Evolutionary conservation across 2,113 vertebrate genomes (phyloP).

Genomic region (Onychorhynchus coronatus): DNA sequence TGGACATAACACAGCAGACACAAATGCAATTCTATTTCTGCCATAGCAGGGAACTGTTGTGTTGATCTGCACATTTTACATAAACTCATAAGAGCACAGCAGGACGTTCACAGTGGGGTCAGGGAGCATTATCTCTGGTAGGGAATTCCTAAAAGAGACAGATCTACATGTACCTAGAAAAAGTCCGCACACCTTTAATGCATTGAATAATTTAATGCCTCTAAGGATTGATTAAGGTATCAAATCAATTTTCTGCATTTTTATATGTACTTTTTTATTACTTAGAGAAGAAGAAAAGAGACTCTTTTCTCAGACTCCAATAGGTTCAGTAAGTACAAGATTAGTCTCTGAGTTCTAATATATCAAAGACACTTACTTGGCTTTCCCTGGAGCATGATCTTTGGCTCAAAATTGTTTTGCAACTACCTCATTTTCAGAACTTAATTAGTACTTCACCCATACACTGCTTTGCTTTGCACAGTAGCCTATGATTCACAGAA

Average conservation of each 20-base stretch:
- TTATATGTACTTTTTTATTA: not conserved
- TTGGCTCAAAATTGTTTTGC: not conserved
- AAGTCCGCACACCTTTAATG: not conserved
- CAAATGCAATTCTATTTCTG: not conserved
- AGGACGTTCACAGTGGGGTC: not conserved
- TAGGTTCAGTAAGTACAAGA: not conserved
- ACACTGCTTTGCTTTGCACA: not conserved
- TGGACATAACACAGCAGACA: not conserved
- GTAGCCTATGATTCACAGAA: not conserved
- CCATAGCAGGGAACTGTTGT: not conserved
- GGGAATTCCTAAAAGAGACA: not conserved
- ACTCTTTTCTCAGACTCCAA: not conserved
- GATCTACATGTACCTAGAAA: not conserved
- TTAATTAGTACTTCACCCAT: not conserved
- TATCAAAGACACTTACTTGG: not conserved
- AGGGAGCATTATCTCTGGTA: not conserved
- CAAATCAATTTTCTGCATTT: not conserved
- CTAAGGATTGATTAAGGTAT: not conserved
- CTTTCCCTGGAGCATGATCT: not conserved
- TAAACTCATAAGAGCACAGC: not conserved
- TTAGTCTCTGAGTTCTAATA: not conserved
- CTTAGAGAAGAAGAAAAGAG: not conserved
- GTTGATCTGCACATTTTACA: not conserved
- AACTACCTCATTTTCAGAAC: not conserved
- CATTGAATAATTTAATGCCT: not conserved